Base-by-base conservation (phyloP, 2,797 vertebrate genomes). In the Tenualosa thibaudeaui region DNA sequence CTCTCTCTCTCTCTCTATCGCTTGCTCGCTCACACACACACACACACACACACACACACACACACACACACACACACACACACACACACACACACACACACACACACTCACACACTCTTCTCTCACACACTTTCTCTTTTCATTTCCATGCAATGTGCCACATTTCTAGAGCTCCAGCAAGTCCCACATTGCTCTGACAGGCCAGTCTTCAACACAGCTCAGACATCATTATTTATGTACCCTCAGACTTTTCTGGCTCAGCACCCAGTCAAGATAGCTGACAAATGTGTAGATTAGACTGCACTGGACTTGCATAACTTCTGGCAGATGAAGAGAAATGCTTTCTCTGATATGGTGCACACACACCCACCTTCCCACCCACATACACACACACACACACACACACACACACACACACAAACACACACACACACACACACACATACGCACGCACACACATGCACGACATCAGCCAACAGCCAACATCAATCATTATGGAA, bases 271-370 rank as follows among this genome's bases (percentile, higher is more conserved):
- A 71, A 71, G 65, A 71, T 37, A 37, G 31, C 65, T 71, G 65
- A 71, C 65, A 37, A 71, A 71, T 37, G 26, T 71, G 31, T 71
- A 71, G 26, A 37, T 37, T 17, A 37, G 26, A 17, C 6, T 31
- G n/a, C 24, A 7, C 60, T 65, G 60, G 60, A 65, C 60, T 65
- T 65, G 65, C 26, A 37, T 71, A 71, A 71, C 26, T 37, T 37
- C 65, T 37, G 26, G 65, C 65, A 71, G 65, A 71, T 4, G 26
- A 71, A 37, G 65, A 71, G 65, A 37, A 71, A 71, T 71, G 65
- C 65, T 13, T 3, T 37, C 26, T 71, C 65, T 71, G 13, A 15
- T 51, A 51, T 51, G 8, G 50, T 15, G 13, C 51, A 53, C 56
- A 60, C 56, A 60, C 19, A 60, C 56, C 22, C 56, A 60, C 31